Evolutionary conservation across 92 coral and sea anemone genomes (phyloP).

Genomic region (Epizoanthus illoricatus): DNA sequence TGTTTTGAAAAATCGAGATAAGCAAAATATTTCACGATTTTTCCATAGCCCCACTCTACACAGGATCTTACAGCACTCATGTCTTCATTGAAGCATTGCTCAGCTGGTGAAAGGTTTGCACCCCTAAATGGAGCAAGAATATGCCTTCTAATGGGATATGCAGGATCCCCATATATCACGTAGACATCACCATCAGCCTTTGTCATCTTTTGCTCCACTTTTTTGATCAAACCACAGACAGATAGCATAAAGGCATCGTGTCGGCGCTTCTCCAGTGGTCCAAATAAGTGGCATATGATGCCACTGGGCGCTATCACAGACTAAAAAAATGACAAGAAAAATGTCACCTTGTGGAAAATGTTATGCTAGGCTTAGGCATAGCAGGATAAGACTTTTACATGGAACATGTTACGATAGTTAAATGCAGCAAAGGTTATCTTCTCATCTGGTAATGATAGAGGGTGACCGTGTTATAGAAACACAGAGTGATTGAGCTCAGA

Average conservation of each 20-base stretch:
- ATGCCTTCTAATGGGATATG: conserved; percentile 54
- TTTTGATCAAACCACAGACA: conserved; percentile 43
- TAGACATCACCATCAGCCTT: conserved; percentile 58
- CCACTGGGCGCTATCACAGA: conserved; percentile 65
- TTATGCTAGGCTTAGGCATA: no score
- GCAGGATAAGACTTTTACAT: no score
- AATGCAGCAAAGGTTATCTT: no score
- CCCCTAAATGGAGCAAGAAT: conserved; percentile 58
- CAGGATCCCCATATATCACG: conserved; percentile 57
- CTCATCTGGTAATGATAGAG: no score
- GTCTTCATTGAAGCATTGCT: conserved; percentile 47
- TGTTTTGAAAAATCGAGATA: no score
- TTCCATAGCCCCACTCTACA: conserved; percentile 22
- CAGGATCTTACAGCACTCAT: conserved; percentile 53
- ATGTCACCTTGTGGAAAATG: no score
- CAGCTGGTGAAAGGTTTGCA: conserved; percentile 35
- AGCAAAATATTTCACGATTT: no score
- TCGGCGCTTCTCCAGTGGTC: conserved; percentile 55
- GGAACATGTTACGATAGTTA: no score
- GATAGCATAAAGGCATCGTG: conserved; percentile 65
- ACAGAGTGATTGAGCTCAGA: no score
- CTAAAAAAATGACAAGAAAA: conserved; percentile 22
- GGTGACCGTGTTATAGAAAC: no score
- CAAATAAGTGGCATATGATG: conserved; percentile 49
- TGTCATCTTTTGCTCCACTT: conserved; percentile 19